Conservation (phyloP, 2,113 vertebrate species). For the Apteryx mantelli region DNA sequence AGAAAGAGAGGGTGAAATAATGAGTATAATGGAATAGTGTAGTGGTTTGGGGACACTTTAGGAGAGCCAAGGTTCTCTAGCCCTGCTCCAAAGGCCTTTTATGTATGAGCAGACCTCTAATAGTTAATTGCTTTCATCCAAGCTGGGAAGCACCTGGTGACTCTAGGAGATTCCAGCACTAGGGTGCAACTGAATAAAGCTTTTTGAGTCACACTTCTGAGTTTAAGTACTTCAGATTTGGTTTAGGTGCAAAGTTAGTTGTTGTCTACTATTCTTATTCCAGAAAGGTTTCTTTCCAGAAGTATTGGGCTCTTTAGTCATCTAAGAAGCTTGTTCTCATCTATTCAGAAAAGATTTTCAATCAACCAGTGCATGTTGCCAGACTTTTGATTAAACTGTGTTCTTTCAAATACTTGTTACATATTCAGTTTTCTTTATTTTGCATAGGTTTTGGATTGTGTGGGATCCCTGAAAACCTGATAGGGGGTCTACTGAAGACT, state of each 20-base stretch:
- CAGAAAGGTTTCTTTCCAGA: background rate
- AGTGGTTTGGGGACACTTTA: background rate
- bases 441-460: slow-evolving; percentile 92
- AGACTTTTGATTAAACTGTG: background rate
- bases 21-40: background rate
- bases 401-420: background rate
- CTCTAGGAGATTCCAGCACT: background rate
- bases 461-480: slow-evolving; percentile 98
- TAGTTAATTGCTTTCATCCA: background rate
- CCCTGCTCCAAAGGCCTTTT: background rate
- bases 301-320: background rate
- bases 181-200: background rate
- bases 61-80: background rate
- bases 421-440: background rate
- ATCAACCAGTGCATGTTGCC: background rate
- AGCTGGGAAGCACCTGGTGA: background rate
- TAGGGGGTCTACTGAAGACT: slow-evolving; percentile 91
- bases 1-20: background rate
- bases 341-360: background rate
- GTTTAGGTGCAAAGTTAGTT: background rate
- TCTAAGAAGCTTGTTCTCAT: background rate
- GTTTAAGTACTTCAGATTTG: background rate
- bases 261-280: background rate
- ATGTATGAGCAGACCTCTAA: background rate
- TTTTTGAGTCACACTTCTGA: background rate